A percentile compares a stretch with the other conserved stretches of the same genome.
Conservation (phyloP, 2,113 vertebrate species). For the Gobiocypris rarus region DNA sequence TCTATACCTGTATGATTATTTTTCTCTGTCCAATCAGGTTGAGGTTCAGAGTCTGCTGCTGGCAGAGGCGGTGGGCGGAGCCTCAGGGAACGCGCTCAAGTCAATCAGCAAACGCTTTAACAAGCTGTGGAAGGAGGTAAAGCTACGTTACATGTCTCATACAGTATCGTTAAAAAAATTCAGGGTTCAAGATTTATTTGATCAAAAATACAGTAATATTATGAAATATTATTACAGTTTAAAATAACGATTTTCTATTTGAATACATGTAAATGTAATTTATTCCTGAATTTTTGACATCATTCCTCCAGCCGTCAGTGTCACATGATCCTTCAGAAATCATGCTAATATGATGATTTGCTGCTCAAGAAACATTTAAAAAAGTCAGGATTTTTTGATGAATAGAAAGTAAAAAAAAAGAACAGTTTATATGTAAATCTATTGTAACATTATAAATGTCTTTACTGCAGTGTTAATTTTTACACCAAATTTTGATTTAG, state of each 20-base stretch:
- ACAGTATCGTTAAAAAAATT: neutral
- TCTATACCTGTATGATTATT: neutral
- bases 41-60: conserved; percentile 92
- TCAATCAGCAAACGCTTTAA: conserved; percentile 85
- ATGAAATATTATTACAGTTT: neutral
- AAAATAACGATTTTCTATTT: neutral
- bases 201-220: neutral
- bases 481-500: too few relatives aligned
- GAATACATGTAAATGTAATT: neutral
- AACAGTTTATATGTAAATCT: neutral
- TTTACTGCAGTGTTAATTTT: neutral
- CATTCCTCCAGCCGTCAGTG: neutral
- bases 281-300: neutral
- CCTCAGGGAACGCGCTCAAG: conserved; percentile 81
- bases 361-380: neutral
- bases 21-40: conserved; percentile 74
- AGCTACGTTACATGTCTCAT: neutral
- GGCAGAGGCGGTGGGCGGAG: conserved; percentile 90
- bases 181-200: neutral
- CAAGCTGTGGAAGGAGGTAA: conserved; percentile 90
- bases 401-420: neutral
- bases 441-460: neutral
- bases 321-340: neutral
- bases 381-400: neutral
- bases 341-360: neutral